phyloP scores from a whole-genome alignment of 1,140 invertebrate species.

The Protaetia brevitarsis region DNA sequence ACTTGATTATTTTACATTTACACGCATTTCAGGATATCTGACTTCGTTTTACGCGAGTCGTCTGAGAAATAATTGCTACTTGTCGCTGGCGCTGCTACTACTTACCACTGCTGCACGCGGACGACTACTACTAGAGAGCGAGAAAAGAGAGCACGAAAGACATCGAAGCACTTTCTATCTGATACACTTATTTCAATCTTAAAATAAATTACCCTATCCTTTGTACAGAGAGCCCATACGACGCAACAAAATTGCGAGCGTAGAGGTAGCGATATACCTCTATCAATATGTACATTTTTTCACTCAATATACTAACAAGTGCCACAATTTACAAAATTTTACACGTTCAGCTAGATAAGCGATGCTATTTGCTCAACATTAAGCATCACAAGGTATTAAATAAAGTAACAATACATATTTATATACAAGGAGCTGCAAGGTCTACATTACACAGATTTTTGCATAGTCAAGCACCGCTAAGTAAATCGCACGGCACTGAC shows the following conservation, averaged over 20 bases:
- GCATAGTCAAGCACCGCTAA: too few species aligned
- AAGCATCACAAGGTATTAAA: too few species aligned
- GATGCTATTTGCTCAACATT: too few species aligned
- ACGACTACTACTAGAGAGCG: not conserved
- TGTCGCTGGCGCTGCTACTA: not conserved
- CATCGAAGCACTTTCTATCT: conserved; percentile 8
- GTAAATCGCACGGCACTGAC: too few species aligned
- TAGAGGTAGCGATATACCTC: not conserved
- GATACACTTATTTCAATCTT: conserved; percentile 22
- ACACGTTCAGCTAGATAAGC: too few species aligned
- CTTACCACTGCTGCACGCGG: not conserved
- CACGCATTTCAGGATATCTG: conserved; percentile 26
- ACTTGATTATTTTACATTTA: conserved; percentile 28
- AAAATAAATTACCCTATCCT: conserved; percentile 14
- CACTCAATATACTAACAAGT: not conserved
- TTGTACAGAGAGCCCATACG: not conserved
- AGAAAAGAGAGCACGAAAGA: not conserved
- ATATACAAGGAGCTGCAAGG: not conserved
- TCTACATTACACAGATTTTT: too few species aligned
- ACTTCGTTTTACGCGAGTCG: conserved; percentile 7
- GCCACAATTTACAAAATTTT: too few species aligned
- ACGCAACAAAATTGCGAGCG: not conserved
- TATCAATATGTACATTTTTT: not conserved
- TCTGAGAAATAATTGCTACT: conserved; percentile 9
- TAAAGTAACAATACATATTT: not conserved